Base-by-base conservation (phyloP, 2,888 invertebrate species). In the Spodoptera exigua region DNA sequence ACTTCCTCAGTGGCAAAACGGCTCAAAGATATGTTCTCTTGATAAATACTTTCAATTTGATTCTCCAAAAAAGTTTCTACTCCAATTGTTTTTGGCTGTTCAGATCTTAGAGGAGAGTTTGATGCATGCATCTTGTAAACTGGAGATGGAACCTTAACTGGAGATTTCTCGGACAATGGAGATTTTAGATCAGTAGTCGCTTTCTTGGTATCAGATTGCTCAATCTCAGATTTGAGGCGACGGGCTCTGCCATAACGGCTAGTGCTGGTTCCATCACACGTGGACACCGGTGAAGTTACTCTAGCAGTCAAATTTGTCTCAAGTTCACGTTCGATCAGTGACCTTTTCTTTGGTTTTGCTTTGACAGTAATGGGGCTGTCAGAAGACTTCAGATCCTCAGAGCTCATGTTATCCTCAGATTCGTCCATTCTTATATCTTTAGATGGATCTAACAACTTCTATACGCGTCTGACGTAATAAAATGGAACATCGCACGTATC, bases 161-260 rank as follows among this genome's bases (percentile, higher is more conserved):
- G 88, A 4, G 90, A 88, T 34, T 85, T 85, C 9, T 89, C 89
- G 1, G 74, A 35, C 40, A 63, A 61, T 0, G 87, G 85, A 16
- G 89, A 86, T 68, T 87, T 88, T 2, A 83, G 46, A 58, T 87
- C 89, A 0, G 70, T 51, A 10, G 86, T 76, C 16, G 85, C 75
- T 80, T 88, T 91, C 46, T 95, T 94, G 0, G 86, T 79, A 32
- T 92, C 89, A 2, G 83, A 80, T 61, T 86, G 86, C 51, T 95
- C 95, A 12, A 79, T 74, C 1, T 89, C 88, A n/a, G 88, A 84
- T 83, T 95, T 95, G 5, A 93, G 87, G 54, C 95, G 94, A 32
- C 95, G 93, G 49, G 95, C 89, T 81, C 96, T 91, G 9, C 96
- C 96, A 84, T 95, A 96, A 12, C 96, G 94, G 72, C 96, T 96